Evolutionary conservation across 2,113 vertebrate genomes (phyloP).

Genomic region (Salvelinus namaycush): DNA sequence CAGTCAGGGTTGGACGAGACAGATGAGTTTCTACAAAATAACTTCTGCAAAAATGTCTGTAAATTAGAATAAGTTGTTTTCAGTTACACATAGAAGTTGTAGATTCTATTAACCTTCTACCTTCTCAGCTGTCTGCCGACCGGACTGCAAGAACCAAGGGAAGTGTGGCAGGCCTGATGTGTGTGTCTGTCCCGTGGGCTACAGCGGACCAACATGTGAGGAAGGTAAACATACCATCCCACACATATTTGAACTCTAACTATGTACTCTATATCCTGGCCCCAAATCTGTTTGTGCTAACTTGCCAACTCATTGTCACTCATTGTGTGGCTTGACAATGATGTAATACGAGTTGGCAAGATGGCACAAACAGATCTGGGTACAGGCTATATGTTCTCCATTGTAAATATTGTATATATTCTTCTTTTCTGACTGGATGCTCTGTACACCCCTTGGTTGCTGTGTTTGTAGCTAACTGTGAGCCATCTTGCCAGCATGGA

Average conservation of each 20-base stretch:
- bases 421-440: not conserved
- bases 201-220: conserved; percentile 78
- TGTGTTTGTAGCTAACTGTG: conserved; percentile 76
- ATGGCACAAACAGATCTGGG: not conserved
- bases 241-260: not conserved
- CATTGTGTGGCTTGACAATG: too few relatives aligned
- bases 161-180: conserved; percentile 82
- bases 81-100: not conserved
- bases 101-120: conserved; percentile 16
- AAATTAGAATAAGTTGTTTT: not conserved
- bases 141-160: conserved; percentile 86
- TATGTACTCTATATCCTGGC: too few relatives aligned
- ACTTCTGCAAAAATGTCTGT: not conserved
- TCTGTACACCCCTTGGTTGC: not conserved
- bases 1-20: not conserved
- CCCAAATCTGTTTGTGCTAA: too few relatives aligned
- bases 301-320: too few relatives aligned
- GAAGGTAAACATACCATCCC: conserved; percentile 73
- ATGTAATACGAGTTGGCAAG: too few relatives aligned
- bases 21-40: not conserved
- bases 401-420: not conserved
- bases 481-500: conserved; percentile 82
- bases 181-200: conserved; percentile 81
- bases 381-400: not conserved
- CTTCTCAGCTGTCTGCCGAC: conserved; percentile 82